Percentiles rank a stretch among this genome's conserved stretches.
These are phyloP conservation scores for Gandaritis pyraliata DNA, from an alignment of 2,888 invertebrate species.

Conservation along the genomic window DNA sequence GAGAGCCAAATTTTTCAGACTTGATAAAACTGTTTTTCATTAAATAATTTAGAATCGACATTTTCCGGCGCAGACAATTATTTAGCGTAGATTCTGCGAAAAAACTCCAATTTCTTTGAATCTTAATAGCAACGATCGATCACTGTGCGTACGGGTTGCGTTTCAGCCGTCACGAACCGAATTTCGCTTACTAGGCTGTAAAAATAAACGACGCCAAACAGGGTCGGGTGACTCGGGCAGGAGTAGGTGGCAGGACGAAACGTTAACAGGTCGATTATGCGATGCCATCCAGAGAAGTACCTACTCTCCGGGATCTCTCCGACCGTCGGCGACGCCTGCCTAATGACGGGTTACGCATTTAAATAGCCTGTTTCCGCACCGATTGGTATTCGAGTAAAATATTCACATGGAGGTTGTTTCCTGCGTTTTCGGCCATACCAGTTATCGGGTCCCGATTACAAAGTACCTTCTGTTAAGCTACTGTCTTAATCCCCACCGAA, in stretches of 20 bases:
- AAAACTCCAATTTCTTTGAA: constrained; percentile 29
- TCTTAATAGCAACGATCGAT: constrained; percentile 38
- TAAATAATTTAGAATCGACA: constrained; percentile 7
- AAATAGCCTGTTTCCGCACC: constrained; percentile 73
- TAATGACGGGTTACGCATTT: constrained; percentile 82
- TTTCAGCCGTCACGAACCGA: constrained; percentile 47
- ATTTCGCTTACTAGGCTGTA: constrained; percentile 60
- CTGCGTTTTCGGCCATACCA: constrained; percentile 52
- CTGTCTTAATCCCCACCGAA: background rate
- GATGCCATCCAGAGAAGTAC: constrained; percentile 65
- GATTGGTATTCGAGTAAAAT: constrained; percentile 64
- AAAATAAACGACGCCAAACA: constrained; percentile 68
- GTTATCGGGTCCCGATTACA: constrained; percentile 24
- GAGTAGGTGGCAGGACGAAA: constrained; percentile 57
- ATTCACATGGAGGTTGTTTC: constrained; percentile 61
- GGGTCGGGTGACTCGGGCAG: constrained; percentile 46
- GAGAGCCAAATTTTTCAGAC: constrained; percentile 14
- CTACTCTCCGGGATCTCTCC: constrained; percentile 51
- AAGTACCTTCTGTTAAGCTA: constrained; percentile 1
- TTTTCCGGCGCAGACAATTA: constrained; percentile 18
- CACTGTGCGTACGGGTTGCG: constrained; percentile 29
- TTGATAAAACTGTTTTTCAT: background rate
- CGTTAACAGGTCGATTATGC: constrained; percentile 80
- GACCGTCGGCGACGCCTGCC: constrained; percentile 59
- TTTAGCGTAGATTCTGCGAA: constrained; percentile 23